Conservation (phyloP, 2,888 invertebrate species). For the Catonia carolina region DNA sequence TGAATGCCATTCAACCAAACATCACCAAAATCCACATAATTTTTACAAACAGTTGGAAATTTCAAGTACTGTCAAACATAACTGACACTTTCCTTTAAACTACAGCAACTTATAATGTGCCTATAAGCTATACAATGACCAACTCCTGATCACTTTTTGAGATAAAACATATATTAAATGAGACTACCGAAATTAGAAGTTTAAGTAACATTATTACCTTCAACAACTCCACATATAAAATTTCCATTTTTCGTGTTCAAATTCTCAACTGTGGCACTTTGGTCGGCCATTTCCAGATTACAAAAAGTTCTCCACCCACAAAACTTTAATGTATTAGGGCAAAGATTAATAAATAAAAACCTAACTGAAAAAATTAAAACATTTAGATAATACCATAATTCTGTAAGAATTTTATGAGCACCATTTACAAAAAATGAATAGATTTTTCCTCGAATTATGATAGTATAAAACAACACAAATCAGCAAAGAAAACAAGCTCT, state of each 20-base stretch:
- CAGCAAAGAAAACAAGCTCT: not conserved
- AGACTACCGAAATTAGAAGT: no score
- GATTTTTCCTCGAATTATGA: slow-evolving; percentile 5
- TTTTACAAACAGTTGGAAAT: no score
- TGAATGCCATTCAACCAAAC: no score
- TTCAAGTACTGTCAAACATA: no score
- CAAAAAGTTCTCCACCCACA: slow-evolving; percentile 10
- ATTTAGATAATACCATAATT: slow-evolving; percentile 1
- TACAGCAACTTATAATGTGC: no score
- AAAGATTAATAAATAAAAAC: not conserved
- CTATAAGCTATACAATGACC: no score
- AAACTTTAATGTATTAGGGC: not conserved
- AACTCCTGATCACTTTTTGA: no score
- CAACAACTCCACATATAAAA: slow-evolving; percentile 88
- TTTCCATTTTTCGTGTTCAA: slow-evolving; percentile 62
- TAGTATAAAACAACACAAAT: not conserved
- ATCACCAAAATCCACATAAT: no score
- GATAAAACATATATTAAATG: no score
- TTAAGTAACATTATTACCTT: no score
- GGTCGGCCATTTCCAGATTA: slow-evolving; percentile 29
- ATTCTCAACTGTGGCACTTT: slow-evolving; percentile 45
- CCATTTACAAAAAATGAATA: not conserved
- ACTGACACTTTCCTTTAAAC: no score
- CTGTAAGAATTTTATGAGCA: not conserved
- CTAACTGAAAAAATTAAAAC: not conserved